A percentile compares a stretch with the other conserved stretches of the same genome.
These are phyloP conservation scores for Oryzias sinensis DNA, from an alignment of 2,797 vertebrate genomes.

Conservation along the genomic window DNA sequence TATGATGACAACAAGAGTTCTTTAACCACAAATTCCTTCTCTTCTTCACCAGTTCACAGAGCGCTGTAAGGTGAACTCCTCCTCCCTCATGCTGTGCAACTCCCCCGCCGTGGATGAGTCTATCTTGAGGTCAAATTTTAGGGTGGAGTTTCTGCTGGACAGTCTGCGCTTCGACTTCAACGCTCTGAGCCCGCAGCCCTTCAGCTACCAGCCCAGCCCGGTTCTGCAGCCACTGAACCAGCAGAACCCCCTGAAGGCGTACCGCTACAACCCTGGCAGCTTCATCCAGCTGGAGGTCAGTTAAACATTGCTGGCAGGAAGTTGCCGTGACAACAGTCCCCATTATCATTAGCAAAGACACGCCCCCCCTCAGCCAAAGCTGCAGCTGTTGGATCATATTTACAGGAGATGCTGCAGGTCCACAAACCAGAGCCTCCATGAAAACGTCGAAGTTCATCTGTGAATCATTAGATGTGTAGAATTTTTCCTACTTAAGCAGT, in stretches of 20 bases:
- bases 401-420: too few species aligned
- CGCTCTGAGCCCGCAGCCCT: conserved; percentile 77
- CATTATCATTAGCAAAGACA: too few species aligned
- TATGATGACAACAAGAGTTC: not conserved
- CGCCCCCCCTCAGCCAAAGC: too few species aligned
- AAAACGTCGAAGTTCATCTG: too few species aligned
- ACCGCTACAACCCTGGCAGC: conserved; percentile 94
- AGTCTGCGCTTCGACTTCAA: conserved; percentile 89
- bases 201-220: conserved; percentile 89
- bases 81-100: conserved; percentile 86
- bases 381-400: too few species aligned
- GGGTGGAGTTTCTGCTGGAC: conserved; percentile 90
- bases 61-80: conserved; percentile 86
- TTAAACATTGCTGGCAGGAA: not conserved
- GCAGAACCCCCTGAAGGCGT: conserved; percentile 83
- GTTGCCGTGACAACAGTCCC: too few species aligned
- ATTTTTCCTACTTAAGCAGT: too few species aligned
- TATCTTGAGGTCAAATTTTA: conserved; percentile 68
- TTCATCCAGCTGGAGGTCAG: conserved; percentile 96
- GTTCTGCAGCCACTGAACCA: conserved; percentile 83
- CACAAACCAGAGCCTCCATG: too few species aligned
- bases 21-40: not conserved
- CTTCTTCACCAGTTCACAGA: conserved; percentile 80
- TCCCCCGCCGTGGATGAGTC: conserved; percentile 84
- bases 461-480: too few species aligned